Percentiles rank a stretch among this genome's conserved stretches.
Conservation (phyloP, 2,797 vertebrate species). For the Sebastes goodei region DNA sequence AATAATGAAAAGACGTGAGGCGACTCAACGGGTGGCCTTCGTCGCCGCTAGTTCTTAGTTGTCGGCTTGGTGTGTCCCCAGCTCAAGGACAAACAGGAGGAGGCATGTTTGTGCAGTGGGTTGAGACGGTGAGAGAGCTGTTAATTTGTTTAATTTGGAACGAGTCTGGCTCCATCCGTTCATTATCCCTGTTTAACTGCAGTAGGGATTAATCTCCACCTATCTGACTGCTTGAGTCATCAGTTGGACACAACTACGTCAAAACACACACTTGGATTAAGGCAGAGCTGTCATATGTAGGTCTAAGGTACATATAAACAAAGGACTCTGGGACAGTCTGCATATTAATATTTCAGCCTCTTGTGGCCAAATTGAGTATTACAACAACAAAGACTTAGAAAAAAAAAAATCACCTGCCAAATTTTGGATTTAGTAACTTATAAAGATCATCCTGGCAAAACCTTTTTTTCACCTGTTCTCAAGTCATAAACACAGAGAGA, state of each 20-base stretch:
- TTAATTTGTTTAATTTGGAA: neutral
- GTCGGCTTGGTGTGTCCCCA: too few relatives aligned
- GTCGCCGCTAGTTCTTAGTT: rapidly evolving
- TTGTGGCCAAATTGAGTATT: neutral
- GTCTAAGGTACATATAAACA: neutral
- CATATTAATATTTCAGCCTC: neutral
- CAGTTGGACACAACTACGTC: neutral
- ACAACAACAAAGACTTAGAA: neutral
- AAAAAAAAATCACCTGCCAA: too few relatives aligned
- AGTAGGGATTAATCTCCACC: slow-evolving; percentile 37
- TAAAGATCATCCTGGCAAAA: neutral
- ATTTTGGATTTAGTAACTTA: too few relatives aligned
- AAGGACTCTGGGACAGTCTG: rapidly evolving
- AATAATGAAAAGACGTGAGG: too few relatives aligned
- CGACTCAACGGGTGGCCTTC: too few relatives aligned
- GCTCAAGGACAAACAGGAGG: neutral
- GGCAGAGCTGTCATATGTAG: neutral
- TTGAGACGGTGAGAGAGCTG: neutral
- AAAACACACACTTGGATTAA: slow-evolving; percentile 21
- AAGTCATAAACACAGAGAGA: neutral
- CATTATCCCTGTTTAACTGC: slow-evolving; percentile 34
- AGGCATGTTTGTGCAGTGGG: neutral
- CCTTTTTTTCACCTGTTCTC: neutral
- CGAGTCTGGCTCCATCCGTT: neutral
- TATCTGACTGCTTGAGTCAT: neutral